phyloP scores from a whole-genome alignment of 2,888 invertebrate genomes.

The Germaria angustata region DNA sequence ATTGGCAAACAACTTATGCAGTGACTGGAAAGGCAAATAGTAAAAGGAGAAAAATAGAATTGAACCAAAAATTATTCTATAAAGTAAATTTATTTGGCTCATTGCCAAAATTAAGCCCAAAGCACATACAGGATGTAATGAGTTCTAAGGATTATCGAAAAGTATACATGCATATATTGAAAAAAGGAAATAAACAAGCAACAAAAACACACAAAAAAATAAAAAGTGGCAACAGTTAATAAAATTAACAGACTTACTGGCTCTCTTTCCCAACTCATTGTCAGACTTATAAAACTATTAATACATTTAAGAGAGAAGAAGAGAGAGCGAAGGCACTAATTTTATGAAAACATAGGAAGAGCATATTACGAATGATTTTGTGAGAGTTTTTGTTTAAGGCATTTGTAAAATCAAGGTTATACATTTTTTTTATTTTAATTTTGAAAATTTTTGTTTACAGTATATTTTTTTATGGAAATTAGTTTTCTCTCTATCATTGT shows the following conservation, averaged over 20 bases:
- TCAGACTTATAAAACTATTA: background rate
- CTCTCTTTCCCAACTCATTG: background rate
- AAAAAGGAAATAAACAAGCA: background rate
- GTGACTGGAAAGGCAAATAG: background rate
- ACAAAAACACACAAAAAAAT: background rate
- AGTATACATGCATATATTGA: background rate
- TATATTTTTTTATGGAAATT: no score
- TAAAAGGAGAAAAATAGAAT: background rate
- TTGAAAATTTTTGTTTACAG: no score
- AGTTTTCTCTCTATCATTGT: no score
- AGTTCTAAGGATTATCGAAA: conserved; percentile 27
- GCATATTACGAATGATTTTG: no score
- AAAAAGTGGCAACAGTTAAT: conserved; percentile 32
- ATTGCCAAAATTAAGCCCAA: conserved; percentile 37
- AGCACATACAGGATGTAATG: background rate
- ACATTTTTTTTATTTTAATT: no score
- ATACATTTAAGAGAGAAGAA: background rate
- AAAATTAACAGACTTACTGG: background rate
- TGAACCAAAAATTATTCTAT: background rate
- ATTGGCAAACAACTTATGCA: conserved; percentile 27
- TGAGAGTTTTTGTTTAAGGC: no score
- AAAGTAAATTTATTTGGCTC: conserved; percentile 45
- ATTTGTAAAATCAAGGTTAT: no score
- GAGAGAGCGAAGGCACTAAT: background rate
- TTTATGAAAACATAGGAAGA: no score